phyloP scores from a whole-genome alignment of 2,888 invertebrate species.

The Nomada ferruginata region DNA sequence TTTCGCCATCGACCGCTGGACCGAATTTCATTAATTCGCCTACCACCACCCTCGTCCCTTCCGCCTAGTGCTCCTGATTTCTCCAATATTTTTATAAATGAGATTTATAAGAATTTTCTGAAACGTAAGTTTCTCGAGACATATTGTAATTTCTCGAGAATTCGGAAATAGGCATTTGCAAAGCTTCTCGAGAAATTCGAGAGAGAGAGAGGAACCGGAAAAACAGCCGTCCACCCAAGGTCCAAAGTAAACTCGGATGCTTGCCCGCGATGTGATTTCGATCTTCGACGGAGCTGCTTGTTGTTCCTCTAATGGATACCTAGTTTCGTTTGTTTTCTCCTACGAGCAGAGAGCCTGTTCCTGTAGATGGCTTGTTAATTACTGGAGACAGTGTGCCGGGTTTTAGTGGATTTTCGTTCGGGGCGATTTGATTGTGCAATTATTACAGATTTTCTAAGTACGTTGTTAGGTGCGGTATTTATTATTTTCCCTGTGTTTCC shows the following conservation, averaged over 20 bases:
- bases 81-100: no score
- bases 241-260: constrained; percentile 18
- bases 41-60: background rate
- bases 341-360: background rate
- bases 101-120: no score
- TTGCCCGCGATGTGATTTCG: constrained; percentile 25
- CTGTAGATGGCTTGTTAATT: constrained; percentile 16
- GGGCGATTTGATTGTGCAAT: background rate
- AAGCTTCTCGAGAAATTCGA: no score
- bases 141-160: no score
- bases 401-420: background rate
- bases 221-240: constrained; percentile 3
- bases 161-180: no score
- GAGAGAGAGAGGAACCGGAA: background rate
- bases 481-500: constrained; percentile 9
- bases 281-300: constrained; percentile 17
- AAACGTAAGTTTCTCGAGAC: no score
- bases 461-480: background rate
- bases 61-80: no score
- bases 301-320: constrained; percentile 30
- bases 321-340: constrained; percentile 15
- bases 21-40: constrained; percentile 37
- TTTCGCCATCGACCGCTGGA: constrained; percentile 30
- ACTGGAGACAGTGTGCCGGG: background rate
- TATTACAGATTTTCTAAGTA: background rate